These are phyloP conservation scores for Ligdia adustata DNA, from an alignment of 2,888 invertebrate species.

Conservation along the genomic window DNA sequence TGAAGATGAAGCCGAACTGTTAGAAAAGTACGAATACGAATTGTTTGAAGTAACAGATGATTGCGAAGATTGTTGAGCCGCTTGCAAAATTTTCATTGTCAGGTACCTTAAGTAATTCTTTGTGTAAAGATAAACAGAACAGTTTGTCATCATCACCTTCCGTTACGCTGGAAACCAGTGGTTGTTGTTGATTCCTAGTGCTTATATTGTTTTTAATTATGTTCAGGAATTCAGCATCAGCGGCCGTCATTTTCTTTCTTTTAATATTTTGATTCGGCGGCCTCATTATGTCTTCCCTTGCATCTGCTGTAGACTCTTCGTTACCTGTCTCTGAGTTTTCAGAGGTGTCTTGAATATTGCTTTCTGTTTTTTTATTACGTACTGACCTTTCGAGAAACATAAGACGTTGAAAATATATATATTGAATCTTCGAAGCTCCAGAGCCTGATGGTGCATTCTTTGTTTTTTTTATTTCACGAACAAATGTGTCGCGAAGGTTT, in stretches of 20 bases:
- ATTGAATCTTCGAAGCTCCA: background rate
- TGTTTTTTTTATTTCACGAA: background rate
- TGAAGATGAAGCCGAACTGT: no score
- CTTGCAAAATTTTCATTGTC: no score
- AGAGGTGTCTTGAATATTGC: background rate
- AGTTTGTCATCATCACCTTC: no score
- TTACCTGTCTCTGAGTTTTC: background rate
- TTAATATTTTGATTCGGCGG: background rate
- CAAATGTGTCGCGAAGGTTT: background rate
- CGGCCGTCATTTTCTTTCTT: background rate
- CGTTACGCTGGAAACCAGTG: background rate
- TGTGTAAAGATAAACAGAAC: no score
- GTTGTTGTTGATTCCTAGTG: background rate
- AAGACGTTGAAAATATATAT: background rate
- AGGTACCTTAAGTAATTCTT: no score
- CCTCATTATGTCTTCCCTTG: background rate
- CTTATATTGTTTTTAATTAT: background rate
- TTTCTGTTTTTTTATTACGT: background rate
- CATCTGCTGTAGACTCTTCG: background rate
- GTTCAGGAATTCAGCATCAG: background rate
- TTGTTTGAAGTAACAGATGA: background rate
- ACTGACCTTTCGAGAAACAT: background rate
- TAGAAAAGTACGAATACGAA: background rate
- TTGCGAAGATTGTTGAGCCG: background rate
- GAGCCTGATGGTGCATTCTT: no score